A percentile compares a stretch with the other conserved stretches of the same genome.
phyloP scores from a whole-genome alignment of 2,113 vertebrate genomes.

The Hypomesus transpacificus region DNA sequence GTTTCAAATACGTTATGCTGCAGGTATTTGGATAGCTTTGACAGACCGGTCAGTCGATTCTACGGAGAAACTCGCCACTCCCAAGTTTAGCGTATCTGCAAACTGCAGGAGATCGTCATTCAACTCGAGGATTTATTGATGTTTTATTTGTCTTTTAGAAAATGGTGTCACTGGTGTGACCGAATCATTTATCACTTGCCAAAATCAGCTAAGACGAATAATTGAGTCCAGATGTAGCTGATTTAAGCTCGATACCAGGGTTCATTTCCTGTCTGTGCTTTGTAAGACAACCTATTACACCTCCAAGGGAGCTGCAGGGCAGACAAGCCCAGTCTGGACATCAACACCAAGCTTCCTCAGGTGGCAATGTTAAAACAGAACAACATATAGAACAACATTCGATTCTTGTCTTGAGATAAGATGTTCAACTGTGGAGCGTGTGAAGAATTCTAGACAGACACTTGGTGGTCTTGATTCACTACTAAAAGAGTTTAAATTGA shows the following conservation, averaged over 20 bases:
- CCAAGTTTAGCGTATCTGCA: constrained; percentile 3
- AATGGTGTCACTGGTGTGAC: constrained; percentile 83
- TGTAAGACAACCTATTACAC: constrained; percentile 96
- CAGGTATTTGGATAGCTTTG: background rate
- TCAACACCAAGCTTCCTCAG: constrained; percentile 80
- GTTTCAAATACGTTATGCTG: too few relatives aligned
- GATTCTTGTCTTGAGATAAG: too few relatives aligned
- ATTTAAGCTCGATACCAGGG: constrained; percentile 91
- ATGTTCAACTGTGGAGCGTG: too few relatives aligned
- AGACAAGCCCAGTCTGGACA: constrained; percentile 82
- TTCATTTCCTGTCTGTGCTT: constrained; percentile 99
- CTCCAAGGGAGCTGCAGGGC: constrained; percentile 86
- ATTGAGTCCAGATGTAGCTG: constrained; percentile 95
- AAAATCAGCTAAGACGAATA: constrained; percentile 80
- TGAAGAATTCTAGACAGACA: too few relatives aligned
- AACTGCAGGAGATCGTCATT: constrained; percentile 24
- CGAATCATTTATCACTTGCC: constrained; percentile 98
- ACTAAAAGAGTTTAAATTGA: too few relatives aligned
- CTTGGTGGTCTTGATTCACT: too few relatives aligned
- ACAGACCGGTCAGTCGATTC: background rate
- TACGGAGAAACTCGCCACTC: too few relatives aligned
- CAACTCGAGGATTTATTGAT: constrained; percentile 38
- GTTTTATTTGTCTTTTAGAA: constrained; percentile 68
- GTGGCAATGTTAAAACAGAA: constrained; percentile 57
- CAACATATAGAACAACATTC: constrained; percentile 17